Base-by-base conservation (phyloP, 1,140 invertebrate genomes). In the Drosophila athabasca region DNA sequence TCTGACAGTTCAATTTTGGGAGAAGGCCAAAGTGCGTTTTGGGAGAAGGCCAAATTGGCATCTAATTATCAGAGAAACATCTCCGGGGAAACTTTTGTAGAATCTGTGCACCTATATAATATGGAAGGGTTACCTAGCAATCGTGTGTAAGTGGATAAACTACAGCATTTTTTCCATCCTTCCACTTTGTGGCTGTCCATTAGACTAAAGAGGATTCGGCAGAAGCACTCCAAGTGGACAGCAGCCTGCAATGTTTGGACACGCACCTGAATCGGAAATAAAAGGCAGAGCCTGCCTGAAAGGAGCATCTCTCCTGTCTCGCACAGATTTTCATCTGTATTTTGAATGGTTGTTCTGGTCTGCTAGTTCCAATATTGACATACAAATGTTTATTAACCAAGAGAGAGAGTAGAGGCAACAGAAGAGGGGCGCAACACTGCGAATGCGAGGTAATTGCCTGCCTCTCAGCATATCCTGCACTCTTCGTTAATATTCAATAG, bases 311-410 rank as follows among this genome's bases (percentile, higher is more conserved):
- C 26, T 54, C 57, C 13, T 62, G 69, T 54, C 69, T 54, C 15
- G 13, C 39, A 51, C 49, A 53, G 55, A 72, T 51, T 60, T 65
- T 68, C 53, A 72, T 76, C 68, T 61, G 39, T 50, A 49, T 66
- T 61, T 57, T 9, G 8, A 31, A 64, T 44, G 60, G 46, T 31
- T n/a, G 46, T 26, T 19, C 17, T 74, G 68, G 22, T 39, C 31
- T 8, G 48, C 24, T 39, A 24, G 31, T 17, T 55, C 57, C 67
- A 81, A 87, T 87, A 78, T 85, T 85, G 77, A 62, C 81, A 70
- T 50, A 70, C 62, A 53, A 67, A 81, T 87, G 81, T 80, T 85
- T 81, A 85, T 85, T 80, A 77, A 62, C 48, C 62, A 35, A 31
- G 22, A 17, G 39, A n/a, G 43, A 43, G 35, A 61, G 49, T 46